Percentiles rank a stretch among this genome's conserved stretches.
phyloP scores from a whole-genome alignment of 2,113 vertebrate species.

The Salvelinus alpinus region DNA sequence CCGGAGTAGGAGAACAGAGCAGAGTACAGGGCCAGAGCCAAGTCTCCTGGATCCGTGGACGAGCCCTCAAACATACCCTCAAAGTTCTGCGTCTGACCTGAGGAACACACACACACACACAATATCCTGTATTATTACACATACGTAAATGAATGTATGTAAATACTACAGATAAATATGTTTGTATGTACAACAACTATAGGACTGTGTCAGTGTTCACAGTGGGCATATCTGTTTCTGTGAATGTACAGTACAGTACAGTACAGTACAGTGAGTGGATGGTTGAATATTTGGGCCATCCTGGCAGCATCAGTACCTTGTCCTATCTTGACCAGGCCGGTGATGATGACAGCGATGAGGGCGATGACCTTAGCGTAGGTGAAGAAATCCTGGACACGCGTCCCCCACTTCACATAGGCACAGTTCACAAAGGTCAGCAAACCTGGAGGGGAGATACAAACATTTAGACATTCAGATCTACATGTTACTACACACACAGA shows the following conservation, averaged over 20 bases:
- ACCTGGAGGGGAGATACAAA: conserved; percentile 61
- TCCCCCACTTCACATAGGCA: conserved; percentile 90
- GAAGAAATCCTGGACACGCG: conserved; percentile 87
- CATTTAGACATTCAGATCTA: neutral
- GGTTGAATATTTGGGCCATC: neutral
- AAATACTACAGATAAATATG: neutral
- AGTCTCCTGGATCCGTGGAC: conserved; percentile 74
- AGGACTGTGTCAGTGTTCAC: neutral
- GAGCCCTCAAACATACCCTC: conserved; percentile 83
- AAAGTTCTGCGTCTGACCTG: conserved; percentile 83
- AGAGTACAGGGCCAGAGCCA: conserved; percentile 87
- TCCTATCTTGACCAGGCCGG: conserved; percentile 81
- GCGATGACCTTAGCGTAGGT: conserved; percentile 90
- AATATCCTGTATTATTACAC: neutral
- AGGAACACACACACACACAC: neutral
- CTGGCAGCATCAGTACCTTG: conserved; percentile 70
- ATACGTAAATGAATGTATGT: neutral
- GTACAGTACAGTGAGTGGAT: neutral
- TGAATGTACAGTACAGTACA: neutral
- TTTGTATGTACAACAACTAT: no score
- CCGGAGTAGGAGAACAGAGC: conserved; percentile 93
- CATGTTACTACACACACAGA: conserved; percentile 2
- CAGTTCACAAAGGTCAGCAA: conserved; percentile 91
- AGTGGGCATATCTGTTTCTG: neutral
- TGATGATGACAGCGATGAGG: conserved; percentile 86